Evolutionary conservation across 1,140 invertebrate species (phyloP).

Genomic region (Paraescarpia echinospica): DNA sequence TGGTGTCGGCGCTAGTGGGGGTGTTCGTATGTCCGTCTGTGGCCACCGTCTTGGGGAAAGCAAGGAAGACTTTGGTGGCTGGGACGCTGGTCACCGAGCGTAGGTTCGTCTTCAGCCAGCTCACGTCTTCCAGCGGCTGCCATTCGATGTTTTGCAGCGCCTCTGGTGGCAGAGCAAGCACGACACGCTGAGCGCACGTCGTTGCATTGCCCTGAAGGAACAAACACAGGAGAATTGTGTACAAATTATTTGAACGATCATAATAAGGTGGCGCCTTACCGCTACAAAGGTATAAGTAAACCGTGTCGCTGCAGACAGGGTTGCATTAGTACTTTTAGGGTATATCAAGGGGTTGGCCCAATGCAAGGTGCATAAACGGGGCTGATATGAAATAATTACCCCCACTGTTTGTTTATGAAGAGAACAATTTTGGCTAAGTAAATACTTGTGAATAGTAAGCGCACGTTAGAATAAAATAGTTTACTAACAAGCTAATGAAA

Average conservation of each 20-base stretch:
- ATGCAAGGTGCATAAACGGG: neutral
- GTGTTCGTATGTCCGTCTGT: neutral
- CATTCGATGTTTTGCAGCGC: neutral
- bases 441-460: neutral
- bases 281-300: too few species aligned
- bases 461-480: neutral
- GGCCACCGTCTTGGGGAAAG: neutral
- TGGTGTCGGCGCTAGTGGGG: neutral
- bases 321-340: too few species aligned
- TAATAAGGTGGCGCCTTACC: too few species aligned
- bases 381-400: neutral
- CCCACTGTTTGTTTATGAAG: neutral
- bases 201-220: neutral
- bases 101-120: neutral
- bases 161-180: conserved; percentile 8
- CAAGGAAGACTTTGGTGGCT: conserved; percentile 11
- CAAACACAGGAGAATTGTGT: neutral
- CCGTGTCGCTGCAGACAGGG: neutral
- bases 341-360: too few species aligned
- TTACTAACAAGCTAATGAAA: neutral
- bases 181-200: neutral
- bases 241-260: neutral
- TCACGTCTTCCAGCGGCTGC: neutral
- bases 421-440: neutral
- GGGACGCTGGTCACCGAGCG: neutral